A percentile compares a stretch with the other conserved stretches of the same genome.
phyloP scores from a whole-genome alignment of 2,888 invertebrate genomes.

The Pachliopta kotzebuea region DNA sequence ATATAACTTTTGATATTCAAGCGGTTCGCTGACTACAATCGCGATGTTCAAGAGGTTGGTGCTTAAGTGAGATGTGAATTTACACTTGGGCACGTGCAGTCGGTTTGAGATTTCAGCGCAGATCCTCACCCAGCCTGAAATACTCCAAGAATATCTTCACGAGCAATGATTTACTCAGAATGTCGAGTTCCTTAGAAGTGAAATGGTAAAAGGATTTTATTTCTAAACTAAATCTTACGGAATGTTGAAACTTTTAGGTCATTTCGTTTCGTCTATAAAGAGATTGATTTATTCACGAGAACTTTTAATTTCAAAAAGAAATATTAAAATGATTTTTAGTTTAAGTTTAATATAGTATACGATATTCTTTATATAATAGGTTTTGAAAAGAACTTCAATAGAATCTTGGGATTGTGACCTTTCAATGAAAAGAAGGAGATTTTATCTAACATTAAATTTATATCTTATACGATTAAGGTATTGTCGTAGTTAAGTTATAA shows the following conservation, averaged over 20 bases:
- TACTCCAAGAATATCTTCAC: slow-evolving; percentile 7
- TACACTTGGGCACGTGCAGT: slow-evolving; percentile 27
- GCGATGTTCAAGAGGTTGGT: slow-evolving; percentile 13
- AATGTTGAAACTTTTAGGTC: not conserved
- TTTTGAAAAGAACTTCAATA: too few relatives aligned
- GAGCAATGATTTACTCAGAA: slow-evolving; percentile 4
- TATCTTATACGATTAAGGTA: too few relatives aligned
- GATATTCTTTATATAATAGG: too few relatives aligned
- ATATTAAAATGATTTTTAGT: too few relatives aligned
- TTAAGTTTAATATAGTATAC: too few relatives aligned
- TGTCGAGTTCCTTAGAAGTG: slow-evolving; percentile 4
- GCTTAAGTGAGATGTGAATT: slow-evolving; percentile 25
- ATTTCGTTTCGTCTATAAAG: too few relatives aligned
- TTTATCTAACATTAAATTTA: too few relatives aligned
- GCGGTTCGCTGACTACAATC: slow-evolving; percentile 11
- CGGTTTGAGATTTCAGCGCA: slow-evolving; percentile 25
- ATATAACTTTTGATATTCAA: not conserved
- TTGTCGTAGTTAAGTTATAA: too few relatives aligned
- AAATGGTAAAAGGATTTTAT: slow-evolving; percentile 12
- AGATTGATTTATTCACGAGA: not conserved
- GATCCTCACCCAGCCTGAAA: slow-evolving; percentile 5
- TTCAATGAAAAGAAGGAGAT: too few relatives aligned
- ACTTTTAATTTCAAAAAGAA: too few relatives aligned
- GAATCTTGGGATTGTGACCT: too few relatives aligned
- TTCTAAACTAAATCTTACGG: not conserved